phyloP scores from a whole-genome alignment of 2,113 vertebrate genomes.

The Scolopax mira region DNA sequence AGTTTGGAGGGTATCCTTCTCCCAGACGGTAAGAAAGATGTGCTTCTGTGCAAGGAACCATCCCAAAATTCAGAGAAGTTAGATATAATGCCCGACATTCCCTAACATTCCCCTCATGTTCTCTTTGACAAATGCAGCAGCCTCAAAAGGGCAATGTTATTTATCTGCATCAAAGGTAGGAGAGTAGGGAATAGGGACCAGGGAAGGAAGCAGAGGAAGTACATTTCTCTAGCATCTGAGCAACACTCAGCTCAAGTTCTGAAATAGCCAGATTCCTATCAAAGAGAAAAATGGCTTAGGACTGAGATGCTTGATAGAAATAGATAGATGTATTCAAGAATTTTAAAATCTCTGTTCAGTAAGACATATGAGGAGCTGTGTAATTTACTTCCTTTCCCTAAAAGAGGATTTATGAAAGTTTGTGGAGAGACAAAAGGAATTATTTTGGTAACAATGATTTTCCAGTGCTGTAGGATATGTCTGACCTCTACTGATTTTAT shows the following conservation, averaged over 20 bases:
- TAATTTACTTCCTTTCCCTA: constrained; percentile 8
- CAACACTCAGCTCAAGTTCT: neutral
- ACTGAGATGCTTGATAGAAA: neutral
- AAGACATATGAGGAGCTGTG: neutral
- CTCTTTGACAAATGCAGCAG: neutral
- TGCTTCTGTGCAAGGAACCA: neutral
- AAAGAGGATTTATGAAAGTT: constrained; percentile 14
- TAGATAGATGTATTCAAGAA: neutral
- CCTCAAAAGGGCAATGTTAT: constrained; percentile 28
- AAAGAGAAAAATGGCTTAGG: neutral
- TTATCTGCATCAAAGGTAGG: constrained; percentile 7
- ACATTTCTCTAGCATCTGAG: neutral
- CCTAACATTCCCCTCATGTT: neutral
- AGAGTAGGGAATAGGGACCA: neutral
- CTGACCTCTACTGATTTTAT: constrained; percentile 14
- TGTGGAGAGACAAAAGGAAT: constrained; percentile 38
- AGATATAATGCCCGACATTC: neutral
- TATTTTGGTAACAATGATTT: constrained; percentile 10
- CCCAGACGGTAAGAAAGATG: neutral
- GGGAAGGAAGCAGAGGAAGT: neutral
- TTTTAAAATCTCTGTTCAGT: neutral
- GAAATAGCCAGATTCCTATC: neutral
- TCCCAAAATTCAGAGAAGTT: neutral
- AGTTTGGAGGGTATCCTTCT: neutral
- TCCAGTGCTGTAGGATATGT: neutral